A percentile compares a stretch with the other conserved stretches of the same genome.
phyloP scores from a whole-genome alignment of 2,797 vertebrate genomes.

The Parauchenoglanis punctatus region DNA sequence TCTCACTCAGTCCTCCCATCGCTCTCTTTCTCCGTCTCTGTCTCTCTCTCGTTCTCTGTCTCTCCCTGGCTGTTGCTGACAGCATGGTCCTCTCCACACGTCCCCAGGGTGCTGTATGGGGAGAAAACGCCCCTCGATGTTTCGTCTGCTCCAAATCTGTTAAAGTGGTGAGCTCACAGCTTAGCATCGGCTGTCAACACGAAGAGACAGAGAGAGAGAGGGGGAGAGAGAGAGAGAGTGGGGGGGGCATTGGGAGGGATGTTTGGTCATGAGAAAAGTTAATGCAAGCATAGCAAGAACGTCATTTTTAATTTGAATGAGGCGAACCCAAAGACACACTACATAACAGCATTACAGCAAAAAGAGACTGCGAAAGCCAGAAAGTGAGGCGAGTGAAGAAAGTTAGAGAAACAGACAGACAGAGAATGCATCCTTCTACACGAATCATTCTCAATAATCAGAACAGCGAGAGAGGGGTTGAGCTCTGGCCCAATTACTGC shows the following conservation, averaged over 20 bases:
- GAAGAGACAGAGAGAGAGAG: neutral
- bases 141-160: constrained; percentile 46
- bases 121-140: constrained; percentile 41
- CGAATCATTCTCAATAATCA: constrained; percentile 23
- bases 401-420: constrained; percentile 4
- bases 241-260: neutral
- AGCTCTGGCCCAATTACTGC: constrained; percentile 27
- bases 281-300: constrained; percentile 12
- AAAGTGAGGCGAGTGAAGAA: constrained; percentile 9
- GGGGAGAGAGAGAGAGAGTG: neutral
- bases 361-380: neutral
- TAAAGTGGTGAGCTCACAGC: constrained; percentile 44
- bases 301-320: constrained; percentile 31
- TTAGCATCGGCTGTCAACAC: constrained; percentile 36
- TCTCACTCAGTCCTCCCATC: constrained; percentile 14
- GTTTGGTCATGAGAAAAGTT: constrained; percentile 34
- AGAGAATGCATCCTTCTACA: constrained; percentile 8
- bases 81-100: constrained; percentile 32
- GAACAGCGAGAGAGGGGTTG: constrained; percentile 24
- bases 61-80: constrained; percentile 29
- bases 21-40: neutral
- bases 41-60: neutral
- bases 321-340: constrained; percentile 6
- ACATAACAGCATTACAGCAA: constrained; percentile 6
- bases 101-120: constrained; percentile 32